phyloP scores from a whole-genome alignment of 2,113 vertebrate genomes.

The Illadopsis cleaveri region DNA sequence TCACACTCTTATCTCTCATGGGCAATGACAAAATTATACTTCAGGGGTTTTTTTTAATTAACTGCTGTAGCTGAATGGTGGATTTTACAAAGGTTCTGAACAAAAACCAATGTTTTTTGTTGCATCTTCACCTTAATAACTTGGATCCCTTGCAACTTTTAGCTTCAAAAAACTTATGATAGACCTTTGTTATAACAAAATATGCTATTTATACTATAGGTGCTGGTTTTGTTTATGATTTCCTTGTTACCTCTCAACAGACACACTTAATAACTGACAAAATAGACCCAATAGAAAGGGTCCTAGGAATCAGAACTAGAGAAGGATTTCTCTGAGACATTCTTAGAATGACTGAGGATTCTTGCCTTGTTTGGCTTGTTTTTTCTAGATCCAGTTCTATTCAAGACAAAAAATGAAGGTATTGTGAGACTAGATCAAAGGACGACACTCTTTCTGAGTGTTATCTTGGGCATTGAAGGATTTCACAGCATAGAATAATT shows the following conservation, averaged over 20 bases:
- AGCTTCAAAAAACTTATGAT: not conserved
- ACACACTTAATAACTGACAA: not conserved
- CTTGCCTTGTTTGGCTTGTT: not conserved
- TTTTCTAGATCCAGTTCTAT: not conserved
- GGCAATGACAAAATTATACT: not conserved
- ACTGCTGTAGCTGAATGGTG: not conserved
- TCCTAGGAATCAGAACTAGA: not conserved
- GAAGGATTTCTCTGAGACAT: not conserved
- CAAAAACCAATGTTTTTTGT: not conserved
- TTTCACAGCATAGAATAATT: not conserved
- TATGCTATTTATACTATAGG: not conserved
- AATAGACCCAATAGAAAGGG: not conserved
- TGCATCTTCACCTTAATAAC: not conserved
- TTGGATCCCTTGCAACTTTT: not conserved
- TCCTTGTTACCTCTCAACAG: not conserved
- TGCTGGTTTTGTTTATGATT: not conserved
- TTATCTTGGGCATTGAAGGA: not conserved
- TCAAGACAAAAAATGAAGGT: not conserved
- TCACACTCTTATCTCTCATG: not conserved
- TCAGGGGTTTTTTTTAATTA: slow-evolving; percentile 19
- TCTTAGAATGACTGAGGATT: not conserved
- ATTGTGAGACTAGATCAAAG: not conserved
- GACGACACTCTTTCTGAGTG: not conserved
- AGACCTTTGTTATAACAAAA: not conserved
- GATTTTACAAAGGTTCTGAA: not conserved